A percentile compares a stretch with the other conserved stretches of the same genome.
phyloP scores from a whole-genome alignment of 2,113 vertebrate species.

The Hypanus sabinus region DNA sequence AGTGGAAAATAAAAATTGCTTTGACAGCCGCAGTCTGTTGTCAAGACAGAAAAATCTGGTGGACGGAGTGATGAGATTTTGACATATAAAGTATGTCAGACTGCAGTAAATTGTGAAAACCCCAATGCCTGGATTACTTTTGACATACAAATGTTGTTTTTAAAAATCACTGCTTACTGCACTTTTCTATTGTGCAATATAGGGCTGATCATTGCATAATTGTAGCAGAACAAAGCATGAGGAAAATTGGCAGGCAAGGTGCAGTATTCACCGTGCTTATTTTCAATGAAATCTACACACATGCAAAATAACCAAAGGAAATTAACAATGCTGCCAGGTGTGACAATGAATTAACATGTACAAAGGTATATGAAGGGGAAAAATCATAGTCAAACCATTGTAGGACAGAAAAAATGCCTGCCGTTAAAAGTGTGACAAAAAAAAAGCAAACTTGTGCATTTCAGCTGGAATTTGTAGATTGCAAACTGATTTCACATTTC shows the following conservation, averaged over 20 bases:
- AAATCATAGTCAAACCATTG: neutral
- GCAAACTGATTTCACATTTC: conserved; percentile 21
- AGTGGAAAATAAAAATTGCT: conserved; percentile 16
- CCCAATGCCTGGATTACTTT: conserved; percentile 23
- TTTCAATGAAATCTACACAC: neutral
- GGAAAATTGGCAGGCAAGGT: neutral
- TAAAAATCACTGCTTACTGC: conserved; percentile 15
- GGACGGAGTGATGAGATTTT: conserved; percentile 18
- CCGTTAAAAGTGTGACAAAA: neutral
- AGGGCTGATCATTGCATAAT: conserved; percentile 1
- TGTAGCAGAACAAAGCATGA: neutral
- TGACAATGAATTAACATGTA: neutral
- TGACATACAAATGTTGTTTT: neutral
- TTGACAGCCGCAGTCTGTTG: neutral
- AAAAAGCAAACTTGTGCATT: neutral
- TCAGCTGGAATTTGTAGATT: conserved; percentile 14
- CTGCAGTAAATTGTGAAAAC: neutral
- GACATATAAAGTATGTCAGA: conserved; percentile 29
- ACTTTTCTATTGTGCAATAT: neutral
- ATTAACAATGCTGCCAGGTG: conserved; percentile 11
- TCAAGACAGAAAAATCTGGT: conserved; percentile 27
- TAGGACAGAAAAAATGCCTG: neutral
- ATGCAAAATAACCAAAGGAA: neutral
- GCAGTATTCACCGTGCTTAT: neutral
- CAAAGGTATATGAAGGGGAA: neutral